Evolutionary conservation across 2,113 vertebrate genomes (phyloP), one percentile per base, ranked within the genome.

Genomic region (Panurus biarmicus): DNA sequence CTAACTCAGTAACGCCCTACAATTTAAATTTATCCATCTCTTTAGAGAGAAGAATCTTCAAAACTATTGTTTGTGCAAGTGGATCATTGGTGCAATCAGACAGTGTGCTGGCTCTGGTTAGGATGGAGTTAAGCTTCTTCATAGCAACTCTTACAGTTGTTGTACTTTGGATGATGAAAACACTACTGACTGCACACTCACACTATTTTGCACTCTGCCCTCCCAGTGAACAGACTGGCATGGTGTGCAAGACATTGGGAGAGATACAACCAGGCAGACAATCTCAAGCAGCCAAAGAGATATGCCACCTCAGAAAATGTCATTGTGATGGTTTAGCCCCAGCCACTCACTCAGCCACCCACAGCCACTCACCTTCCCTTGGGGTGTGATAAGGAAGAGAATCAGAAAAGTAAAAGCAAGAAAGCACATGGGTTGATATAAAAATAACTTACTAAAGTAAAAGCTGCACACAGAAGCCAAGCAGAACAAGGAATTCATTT

Each of bases 81-180:
- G 16, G 20, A 22, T 47, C 10, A 76, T 12, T 70, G 38, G 14
- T 75, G 73, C n/a, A 61, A 36, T 61, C 31, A 75, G 38, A 66
- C 1, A 80, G 35, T 23, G 20, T 23, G 70, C 29, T 35, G 50
- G 11, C 12, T 73, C 24, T 48, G 28, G 36, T 7, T 57, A 15
- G n/a, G 21, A 76, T 12, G 6, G 28, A 84, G 29, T 51, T 76
- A 76, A 47, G 26, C 72, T 62, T 83, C 53, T 75, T 79, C 36
- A 58, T 0, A 83, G 67, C 6, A 84, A 16, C 25, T 51, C 9
- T 53, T 40, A 57, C 0, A 0, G 14, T 54, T 54, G 24, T 35
- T 47, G n/a, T 36, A 15, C 25, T 89, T 80, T 8, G 42, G 35
- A 58, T 13, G 33, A 87, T 29, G 44, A 60, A 79, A 83, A 31